Conservation (phyloP, 2,113 vertebrate genomes). For the Eonycteris spelaea region DNA sequence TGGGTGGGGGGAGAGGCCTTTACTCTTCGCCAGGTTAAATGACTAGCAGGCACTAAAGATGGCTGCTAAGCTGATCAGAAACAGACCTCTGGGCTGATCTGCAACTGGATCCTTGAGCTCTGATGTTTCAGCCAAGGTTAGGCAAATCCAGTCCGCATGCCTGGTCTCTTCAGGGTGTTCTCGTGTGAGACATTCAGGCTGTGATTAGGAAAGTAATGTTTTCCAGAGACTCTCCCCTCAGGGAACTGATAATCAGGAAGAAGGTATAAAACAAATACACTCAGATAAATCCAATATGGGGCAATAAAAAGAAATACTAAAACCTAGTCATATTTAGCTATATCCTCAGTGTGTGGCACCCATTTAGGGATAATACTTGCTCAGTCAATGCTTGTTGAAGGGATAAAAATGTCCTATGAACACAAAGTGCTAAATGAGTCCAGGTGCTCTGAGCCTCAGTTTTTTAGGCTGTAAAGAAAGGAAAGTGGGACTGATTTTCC, state of each 20-base stretch:
- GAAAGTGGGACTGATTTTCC: not conserved
- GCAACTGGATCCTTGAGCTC: constrained; percentile 50
- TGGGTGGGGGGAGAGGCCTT: not conserved
- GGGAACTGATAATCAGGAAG: constrained; percentile 59
- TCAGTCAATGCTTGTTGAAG: not conserved
- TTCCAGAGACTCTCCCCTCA: constrained; percentile 60
- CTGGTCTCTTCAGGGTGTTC: constrained; percentile 6
- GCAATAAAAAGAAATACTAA: constrained; percentile 32
- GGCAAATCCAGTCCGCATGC: constrained; percentile 8
- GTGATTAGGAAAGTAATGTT: constrained; percentile 44
- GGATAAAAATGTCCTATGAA: not conserved
- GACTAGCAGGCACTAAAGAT: constrained; percentile 50
- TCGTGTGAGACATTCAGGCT: not conserved
- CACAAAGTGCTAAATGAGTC: not conserved
- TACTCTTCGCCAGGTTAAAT: constrained; percentile 49
- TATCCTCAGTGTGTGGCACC: not conserved
- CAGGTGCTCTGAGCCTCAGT: not conserved
- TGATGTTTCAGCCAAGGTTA: constrained; percentile 52
- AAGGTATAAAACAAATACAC: constrained; percentile 56
- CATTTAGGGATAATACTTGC: not conserved
- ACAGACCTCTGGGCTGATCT: constrained; percentile 56
- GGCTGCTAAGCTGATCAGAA: constrained; percentile 60
- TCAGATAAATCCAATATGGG: constrained; percentile 40
- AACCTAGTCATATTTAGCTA: not conserved
- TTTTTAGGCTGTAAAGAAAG: not conserved